Conservation (phyloP, 2,888 invertebrate genomes). For the Saturnia pavonia region DNA sequence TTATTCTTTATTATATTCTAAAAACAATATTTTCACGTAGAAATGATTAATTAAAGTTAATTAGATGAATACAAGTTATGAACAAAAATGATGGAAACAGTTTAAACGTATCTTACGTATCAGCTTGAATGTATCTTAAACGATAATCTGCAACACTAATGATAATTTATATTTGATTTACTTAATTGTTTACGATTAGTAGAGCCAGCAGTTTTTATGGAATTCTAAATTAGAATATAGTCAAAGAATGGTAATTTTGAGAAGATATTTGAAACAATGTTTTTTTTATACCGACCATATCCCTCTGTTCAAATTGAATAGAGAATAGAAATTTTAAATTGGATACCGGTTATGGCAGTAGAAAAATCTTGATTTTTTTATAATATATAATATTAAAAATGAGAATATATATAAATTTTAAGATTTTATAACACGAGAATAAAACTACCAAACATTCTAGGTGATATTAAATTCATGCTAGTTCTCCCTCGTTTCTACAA, state of each 20-base stretch:
- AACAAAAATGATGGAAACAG: neutral
- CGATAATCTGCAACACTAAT: neutral
- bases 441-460: neutral
- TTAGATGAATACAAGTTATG: neutral
- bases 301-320: neutral
- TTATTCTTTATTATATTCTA: neutral
- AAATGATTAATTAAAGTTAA: neutral
- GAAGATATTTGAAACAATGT: neutral
- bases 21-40: neutral
- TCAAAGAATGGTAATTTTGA: neutral
- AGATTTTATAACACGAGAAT: neutral
- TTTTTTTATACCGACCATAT: neutral
- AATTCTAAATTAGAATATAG: neutral
- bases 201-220: neutral
- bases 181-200: neutral
- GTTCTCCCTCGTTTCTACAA: neutral
- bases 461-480: neutral
- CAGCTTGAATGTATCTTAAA: too few relatives aligned
- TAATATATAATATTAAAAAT: too few relatives aligned
- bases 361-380: neutral
- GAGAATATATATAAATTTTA: neutral
- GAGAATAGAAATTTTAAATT: neutral
- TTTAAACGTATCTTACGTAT: neutral
- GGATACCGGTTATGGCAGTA: neutral
- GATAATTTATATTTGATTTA: neutral